phyloP scores from a whole-genome alignment of 2,113 vertebrate species.

The Saimiri boliviensis region DNA sequence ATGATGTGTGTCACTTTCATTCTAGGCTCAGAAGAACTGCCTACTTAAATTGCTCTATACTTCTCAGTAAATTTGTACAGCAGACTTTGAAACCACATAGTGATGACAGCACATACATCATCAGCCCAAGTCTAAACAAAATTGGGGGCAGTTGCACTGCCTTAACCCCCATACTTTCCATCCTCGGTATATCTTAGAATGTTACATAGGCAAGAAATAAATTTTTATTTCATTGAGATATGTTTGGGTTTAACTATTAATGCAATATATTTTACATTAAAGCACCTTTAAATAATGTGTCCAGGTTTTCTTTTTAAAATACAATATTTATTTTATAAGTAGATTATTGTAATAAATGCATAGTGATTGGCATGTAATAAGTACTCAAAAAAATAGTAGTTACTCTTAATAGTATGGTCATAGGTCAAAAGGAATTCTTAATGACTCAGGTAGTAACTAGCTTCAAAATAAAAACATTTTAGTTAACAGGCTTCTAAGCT shows the following conservation, averaged over 20 bases:
- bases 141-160: neutral
- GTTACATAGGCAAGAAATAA: neutral
- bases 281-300: neutral
- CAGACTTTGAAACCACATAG: neutral
- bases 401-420: neutral
- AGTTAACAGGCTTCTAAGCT: neutral
- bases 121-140: neutral
- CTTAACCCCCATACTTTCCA: neutral
- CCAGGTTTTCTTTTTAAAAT: neutral
- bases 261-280: neutral
- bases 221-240: neutral
- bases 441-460: neutral
- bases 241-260: neutral
- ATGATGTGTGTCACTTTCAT: neutral
- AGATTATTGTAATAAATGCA: neutral
- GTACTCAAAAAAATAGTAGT: neutral
- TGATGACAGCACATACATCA: neutral
- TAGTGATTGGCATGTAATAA: neutral
- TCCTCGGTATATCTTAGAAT: neutral
- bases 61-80: neutral
- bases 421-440: conserved; percentile 21
- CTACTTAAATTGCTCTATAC: neutral
- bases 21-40: neutral
- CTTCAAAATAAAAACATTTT: neutral
- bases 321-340: neutral